Evolutionary conservation across 2,888 invertebrate species (phyloP).

Genomic region (Zeuzera pyrina): DNA sequence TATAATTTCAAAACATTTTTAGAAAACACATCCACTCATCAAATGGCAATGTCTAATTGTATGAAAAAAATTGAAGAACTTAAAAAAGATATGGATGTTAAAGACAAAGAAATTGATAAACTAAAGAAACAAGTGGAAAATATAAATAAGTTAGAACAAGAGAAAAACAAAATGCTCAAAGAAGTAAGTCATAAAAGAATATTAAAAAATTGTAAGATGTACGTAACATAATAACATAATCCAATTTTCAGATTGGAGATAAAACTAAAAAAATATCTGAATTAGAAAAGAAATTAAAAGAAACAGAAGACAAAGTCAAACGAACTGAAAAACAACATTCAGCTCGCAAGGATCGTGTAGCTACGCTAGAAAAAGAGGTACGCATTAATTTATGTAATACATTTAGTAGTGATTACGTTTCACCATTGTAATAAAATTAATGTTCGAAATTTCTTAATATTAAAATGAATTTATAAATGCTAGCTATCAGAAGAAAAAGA

Average conservation of each 20-base stretch:
- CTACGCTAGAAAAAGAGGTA: conserved; percentile 76
- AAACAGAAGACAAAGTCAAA: conserved; percentile 77
- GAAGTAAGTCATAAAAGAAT: conserved; percentile 48
- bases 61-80: conserved; percentile 77
- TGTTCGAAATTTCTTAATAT: no score
- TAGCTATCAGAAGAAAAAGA: conserved; percentile 67
- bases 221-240: conserved; percentile 2
- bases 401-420: no score
- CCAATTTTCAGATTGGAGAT: conserved; percentile 69
- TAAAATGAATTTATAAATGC: conserved; percentile 7
- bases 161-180: conserved; percentile 72
- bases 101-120: conserved; percentile 76
- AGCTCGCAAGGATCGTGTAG: conserved; percentile 70
- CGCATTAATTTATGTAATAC: conserved; percentile 13
- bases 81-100: conserved; percentile 75
- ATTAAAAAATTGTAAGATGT: neutral
- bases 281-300: conserved; percentile 78
- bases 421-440: no score
- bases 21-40: conserved; percentile 72
- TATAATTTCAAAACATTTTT: conserved; percentile 15
- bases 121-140: conserved; percentile 73
- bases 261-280: conserved; percentile 76
- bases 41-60: conserved; percentile 66
- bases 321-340: conserved; percentile 70
- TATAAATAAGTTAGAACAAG: conserved; percentile 61